Percentiles rank a stretch among this genome's conserved stretches.
phyloP scores from a whole-genome alignment of 2,113 vertebrate genomes.

The Chelonoidis abingdonii region DNA sequence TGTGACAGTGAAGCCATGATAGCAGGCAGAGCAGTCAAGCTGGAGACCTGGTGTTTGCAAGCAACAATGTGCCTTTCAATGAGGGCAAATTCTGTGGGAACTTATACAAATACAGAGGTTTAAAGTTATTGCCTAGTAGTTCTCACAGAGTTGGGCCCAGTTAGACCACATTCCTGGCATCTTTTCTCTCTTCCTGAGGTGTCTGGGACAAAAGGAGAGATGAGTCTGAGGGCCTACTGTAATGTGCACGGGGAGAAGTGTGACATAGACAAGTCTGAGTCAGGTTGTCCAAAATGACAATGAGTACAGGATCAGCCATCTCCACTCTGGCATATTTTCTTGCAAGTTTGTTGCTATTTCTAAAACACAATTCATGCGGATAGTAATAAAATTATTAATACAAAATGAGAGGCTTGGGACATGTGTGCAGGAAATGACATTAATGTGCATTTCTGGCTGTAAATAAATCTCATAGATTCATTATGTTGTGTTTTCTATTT shows the following conservation, averaged over 20 bases:
- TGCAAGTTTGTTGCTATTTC: background rate
- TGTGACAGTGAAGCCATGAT: slow-evolving; percentile 31
- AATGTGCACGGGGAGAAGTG: background rate
- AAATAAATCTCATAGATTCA: background rate
- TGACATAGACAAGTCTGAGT: background rate
- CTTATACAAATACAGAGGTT: background rate
- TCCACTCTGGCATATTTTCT: background rate
- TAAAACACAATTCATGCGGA: background rate
- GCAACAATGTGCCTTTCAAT: background rate
- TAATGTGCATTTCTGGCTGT: background rate
- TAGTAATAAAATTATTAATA: background rate
- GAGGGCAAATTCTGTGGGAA: background rate
- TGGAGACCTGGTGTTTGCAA: slow-evolving; percentile 20
- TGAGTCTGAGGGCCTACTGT: background rate
- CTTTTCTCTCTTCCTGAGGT: background rate
- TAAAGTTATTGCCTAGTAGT: background rate
- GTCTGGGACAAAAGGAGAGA: background rate
- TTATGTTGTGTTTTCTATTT: background rate
- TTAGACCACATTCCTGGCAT: background rate
- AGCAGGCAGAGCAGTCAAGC: slow-evolving; percentile 14
- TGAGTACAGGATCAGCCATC: background rate
- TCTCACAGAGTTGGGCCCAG: background rate
- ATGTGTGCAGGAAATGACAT: background rate
- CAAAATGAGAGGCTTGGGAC: background rate
- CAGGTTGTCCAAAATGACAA: background rate